Conservation (phyloP, 2,797 vertebrate species). For the Varecia variegata region DNA sequence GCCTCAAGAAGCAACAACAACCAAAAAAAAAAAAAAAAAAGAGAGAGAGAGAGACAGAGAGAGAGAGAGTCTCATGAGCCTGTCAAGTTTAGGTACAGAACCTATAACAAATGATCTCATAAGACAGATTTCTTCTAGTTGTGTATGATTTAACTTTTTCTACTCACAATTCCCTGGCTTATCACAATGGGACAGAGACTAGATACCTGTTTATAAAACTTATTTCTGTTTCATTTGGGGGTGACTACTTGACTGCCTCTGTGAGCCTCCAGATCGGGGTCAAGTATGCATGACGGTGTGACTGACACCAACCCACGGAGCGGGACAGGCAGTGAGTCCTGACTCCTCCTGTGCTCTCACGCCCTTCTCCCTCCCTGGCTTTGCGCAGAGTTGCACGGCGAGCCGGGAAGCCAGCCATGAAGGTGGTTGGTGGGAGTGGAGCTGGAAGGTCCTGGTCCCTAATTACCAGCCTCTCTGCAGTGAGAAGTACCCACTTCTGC, state of each 20-base stretch:
- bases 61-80: neutral
- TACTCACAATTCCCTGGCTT: neutral
- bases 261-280: neutral
- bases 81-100: neutral
- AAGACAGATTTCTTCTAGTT: neutral
- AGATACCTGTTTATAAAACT: neutral
- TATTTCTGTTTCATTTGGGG: neutral
- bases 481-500: neutral
- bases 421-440: rapidly evolving
- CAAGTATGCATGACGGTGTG: neutral
- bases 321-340: neutral
- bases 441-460: no score
- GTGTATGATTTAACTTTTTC: neutral
- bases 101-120: neutral
- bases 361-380: neutral
- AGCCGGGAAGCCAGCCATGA: neutral
- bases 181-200: rapidly evolving
- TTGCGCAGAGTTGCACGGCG: rapidly evolving
- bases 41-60: neutral
- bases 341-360: no score
- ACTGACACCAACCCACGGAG: neutral
- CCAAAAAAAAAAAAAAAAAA: neutral
- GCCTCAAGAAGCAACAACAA: neutral
- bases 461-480: no score
- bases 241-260: no score